Conservation (phyloP, 1,140 invertebrate genomes). For the Neotoxoptera formosana region DNA sequence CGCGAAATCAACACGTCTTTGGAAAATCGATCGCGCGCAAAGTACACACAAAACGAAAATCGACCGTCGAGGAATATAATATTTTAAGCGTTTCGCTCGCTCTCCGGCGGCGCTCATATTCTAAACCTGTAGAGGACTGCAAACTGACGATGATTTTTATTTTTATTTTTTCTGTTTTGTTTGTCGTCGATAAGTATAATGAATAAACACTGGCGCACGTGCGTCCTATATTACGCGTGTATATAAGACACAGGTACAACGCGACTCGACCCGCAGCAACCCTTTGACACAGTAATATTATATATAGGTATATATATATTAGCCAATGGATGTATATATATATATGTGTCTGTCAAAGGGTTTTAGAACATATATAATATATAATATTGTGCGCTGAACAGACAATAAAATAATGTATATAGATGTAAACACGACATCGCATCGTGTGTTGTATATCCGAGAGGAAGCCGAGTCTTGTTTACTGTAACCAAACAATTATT, state of each 20-base stretch:
- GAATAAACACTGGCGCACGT: not conserved
- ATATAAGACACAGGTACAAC: not conserved
- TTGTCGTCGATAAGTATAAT: no score
- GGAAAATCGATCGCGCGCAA: not conserved
- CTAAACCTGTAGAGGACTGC: not conserved
- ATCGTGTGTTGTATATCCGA: not conserved
- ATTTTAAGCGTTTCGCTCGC: not conserved
- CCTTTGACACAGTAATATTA: not conserved
- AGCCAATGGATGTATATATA: no score
- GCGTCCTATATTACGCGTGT: no score
- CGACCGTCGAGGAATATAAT: not conserved
- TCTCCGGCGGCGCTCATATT: not conserved
- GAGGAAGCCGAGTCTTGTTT: not conserved
- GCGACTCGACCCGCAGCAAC: no score
- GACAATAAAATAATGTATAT: not conserved
- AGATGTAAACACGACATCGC: not conserved
- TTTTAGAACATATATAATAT: not conserved
- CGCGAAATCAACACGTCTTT: not conserved
- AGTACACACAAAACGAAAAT: not conserved
- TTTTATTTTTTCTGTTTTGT: not conserved
- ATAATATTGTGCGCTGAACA: not conserved
- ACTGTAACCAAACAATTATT: not conserved
- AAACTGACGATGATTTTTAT: no score
- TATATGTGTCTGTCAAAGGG: not conserved
- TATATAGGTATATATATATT: no score